A percentile compares a stretch with the other conserved stretches of the same genome.
phyloP scores from a whole-genome alignment of 2,888 invertebrate species.

The Melinaea menophilus region DNA sequence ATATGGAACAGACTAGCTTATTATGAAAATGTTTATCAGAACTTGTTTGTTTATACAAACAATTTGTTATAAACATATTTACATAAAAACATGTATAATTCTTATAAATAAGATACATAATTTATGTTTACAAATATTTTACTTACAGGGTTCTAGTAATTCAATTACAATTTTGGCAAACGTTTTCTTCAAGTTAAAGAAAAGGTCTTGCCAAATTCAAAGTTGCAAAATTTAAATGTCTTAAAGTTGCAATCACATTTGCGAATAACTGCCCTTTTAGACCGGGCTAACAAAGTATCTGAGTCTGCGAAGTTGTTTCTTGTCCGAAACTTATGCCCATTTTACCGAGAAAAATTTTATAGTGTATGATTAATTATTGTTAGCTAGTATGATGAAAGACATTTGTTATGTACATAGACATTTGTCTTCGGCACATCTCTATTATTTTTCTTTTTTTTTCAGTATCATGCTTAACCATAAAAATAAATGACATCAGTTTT shows the following conservation, averaged over 20 bases:
- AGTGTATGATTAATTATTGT: neutral
- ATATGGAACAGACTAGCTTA: too few species aligned
- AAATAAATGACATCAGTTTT: too few species aligned
- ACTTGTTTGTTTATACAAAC: too few species aligned
- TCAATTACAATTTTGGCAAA: constrained; percentile 4
- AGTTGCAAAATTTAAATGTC: constrained; percentile 2
- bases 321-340: neutral
- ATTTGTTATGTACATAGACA: too few species aligned
- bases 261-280: neutral
- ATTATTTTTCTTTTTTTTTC: too few species aligned
- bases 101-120: too few species aligned
- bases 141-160: neutral
- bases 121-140: neutral
- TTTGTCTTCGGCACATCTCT: too few species aligned
- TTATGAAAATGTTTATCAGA: too few species aligned
- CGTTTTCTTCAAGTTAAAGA: neutral
- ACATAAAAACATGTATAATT: too few species aligned
- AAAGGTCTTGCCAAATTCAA: neutral
- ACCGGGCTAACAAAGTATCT: neutral
- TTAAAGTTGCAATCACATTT: constrained; percentile 7
- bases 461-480: too few species aligned
- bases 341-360: neutral
- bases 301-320: neutral
- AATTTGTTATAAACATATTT: too few species aligned
- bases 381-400: neutral